phyloP scores from a whole-genome alignment of 2,888 invertebrate genomes.

The Copidosoma aretas region DNA sequence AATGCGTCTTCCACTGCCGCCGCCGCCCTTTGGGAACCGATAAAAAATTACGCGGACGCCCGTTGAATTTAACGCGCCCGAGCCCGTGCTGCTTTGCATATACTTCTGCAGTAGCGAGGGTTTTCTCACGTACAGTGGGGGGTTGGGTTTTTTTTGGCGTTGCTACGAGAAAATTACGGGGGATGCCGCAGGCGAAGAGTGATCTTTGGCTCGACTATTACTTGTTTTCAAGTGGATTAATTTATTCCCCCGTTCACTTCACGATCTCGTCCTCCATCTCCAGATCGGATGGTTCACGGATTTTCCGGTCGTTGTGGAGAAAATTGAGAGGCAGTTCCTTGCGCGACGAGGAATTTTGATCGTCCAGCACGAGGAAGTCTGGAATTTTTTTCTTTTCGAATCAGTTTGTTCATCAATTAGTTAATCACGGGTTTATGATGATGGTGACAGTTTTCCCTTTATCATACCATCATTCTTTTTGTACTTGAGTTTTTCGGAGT shows the following conservation, averaged over 20 bases:
- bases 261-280: neutral
- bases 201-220: too few species aligned
- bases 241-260: conserved; percentile 6
- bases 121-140: too few species aligned
- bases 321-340: conserved; percentile 16
- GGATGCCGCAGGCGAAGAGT: too few species aligned
- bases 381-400: neutral
- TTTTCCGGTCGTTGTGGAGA: neutral
- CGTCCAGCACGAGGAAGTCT: conserved; percentile 19
- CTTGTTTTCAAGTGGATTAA: neutral
- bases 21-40: too few species aligned
- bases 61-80: too few species aligned
- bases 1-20: conserved; percentile 58
- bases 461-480: conserved; percentile 22
- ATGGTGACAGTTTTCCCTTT: too few species aligned
- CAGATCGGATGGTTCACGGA: neutral
- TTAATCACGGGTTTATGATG: neutral
- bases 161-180: too few species aligned
- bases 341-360: conserved; percentile 1
- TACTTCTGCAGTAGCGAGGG: too few species aligned
- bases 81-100: too few species aligned
- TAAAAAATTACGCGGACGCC: too few species aligned
- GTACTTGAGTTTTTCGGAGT: conserved; percentile 19
- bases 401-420: neutral
- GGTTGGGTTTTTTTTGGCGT: too few species aligned